Conservation (phyloP, 2,888 invertebrate species). For the Euplagia quadripunctaria region DNA sequence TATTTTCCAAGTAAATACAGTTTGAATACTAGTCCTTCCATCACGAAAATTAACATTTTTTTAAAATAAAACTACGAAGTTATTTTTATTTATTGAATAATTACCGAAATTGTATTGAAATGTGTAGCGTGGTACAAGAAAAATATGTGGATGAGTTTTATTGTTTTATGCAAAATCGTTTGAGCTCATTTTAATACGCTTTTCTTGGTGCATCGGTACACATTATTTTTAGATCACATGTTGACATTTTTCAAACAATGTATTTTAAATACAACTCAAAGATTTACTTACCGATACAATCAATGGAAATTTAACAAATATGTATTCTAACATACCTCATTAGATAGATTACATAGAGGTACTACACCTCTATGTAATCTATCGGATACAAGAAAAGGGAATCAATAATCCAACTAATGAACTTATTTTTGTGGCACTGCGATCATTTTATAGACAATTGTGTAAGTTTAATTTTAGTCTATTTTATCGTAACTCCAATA, state of each 20-base stretch:
- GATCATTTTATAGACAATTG: background rate
- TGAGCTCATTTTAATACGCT: background rate
- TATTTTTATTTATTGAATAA: background rate
- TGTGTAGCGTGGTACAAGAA: background rate
- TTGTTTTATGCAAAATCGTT: background rate
- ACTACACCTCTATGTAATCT: too few species aligned
- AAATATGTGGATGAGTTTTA: background rate
- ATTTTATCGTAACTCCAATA: background rate
- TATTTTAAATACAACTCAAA: too few species aligned
- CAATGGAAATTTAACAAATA: too few species aligned
- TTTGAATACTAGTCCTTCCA: background rate
- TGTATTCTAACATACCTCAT: too few species aligned
- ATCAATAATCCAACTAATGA: background rate
- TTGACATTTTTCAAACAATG: too few species aligned
- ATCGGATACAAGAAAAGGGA: background rate
- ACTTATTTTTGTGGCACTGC: background rate
- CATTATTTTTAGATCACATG: too few species aligned
- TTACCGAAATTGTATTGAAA: background rate
- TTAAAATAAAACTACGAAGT: too few species aligned
- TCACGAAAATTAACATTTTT: too few species aligned
- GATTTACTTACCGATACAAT: too few species aligned
- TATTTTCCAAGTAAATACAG: background rate
- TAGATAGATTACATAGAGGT: too few species aligned
- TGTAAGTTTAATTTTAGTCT: background rate
- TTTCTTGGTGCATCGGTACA: background rate